Percentiles rank a stretch among this genome's conserved stretches.
These are phyloP conservation scores for Philopedon plagiatum DNA, from an alignment of 2,888 invertebrate genomes.

Conservation along the genomic window DNA sequence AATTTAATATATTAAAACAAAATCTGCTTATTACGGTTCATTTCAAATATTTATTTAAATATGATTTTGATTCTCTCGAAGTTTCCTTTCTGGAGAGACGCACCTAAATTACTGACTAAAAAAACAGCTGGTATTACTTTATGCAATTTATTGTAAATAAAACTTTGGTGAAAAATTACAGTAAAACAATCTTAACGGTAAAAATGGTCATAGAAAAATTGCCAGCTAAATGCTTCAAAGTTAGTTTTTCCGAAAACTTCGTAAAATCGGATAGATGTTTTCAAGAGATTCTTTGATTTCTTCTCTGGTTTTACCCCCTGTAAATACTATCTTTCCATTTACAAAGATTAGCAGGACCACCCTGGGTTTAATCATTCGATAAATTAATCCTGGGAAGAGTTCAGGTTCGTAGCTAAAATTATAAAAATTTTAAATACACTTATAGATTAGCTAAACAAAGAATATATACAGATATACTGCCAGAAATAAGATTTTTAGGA, in stretches of 20 bases:
- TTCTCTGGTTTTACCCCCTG: constrained; percentile 92
- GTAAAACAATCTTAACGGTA: not conserved
- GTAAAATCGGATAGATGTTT: constrained; percentile 94
- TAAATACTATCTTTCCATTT: constrained; percentile 98
- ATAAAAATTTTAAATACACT: no score
- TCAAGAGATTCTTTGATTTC: constrained; percentile 95
- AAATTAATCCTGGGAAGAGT: constrained; percentile 98
- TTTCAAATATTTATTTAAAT: no score
- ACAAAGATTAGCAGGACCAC: constrained; percentile 98
- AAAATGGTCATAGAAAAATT: not conserved
- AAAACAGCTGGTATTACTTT: not conserved
- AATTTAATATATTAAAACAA: no score
- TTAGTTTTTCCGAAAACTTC: constrained; percentile 89
- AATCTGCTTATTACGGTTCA: no score
- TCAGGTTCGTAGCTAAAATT: constrained; percentile 93
- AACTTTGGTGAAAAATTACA: not conserved
- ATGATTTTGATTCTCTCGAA: no score
- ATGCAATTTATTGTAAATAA: constrained; percentile 1
- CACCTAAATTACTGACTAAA: not conserved
- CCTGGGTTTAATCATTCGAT: constrained; percentile 96
- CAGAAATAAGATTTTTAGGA: no score
- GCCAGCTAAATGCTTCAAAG: constrained; percentile 57
- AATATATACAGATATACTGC: no score
- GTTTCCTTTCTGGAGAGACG: no score
- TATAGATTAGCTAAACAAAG: no score